These are phyloP conservation scores for Pagetopsis macropterus DNA, from an alignment of 2,797 vertebrate genomes.

Conservation along the genomic window DNA sequence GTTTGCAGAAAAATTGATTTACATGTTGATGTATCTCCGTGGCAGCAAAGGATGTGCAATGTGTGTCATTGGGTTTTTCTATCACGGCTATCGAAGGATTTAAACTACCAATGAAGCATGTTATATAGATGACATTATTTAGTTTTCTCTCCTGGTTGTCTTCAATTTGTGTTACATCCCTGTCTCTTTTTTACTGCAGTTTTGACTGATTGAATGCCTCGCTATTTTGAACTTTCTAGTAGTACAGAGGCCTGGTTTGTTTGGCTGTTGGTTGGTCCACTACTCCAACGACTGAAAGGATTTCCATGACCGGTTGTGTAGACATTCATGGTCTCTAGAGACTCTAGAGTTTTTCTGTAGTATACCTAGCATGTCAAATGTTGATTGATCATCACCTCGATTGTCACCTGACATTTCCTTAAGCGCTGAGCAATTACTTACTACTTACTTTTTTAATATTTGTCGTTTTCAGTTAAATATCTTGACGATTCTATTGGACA, in stretches of 20 bases:
- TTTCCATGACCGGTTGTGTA: not conserved
- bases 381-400: not conserved
- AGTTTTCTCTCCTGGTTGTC: not conserved
- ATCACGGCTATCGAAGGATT: conserved; percentile 5
- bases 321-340: not conserved
- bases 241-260: no score
- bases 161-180: not conserved
- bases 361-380: not conserved
- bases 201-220: not conserved
- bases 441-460: not conserved
- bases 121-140: not conserved
- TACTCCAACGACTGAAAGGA: no score
- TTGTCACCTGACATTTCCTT: not conserved
- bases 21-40: not conserved
- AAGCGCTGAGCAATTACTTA: not conserved
- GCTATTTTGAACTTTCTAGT: not conserved
- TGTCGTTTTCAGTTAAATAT: not conserved
- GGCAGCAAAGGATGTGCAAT: not conserved
- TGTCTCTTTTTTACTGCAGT: not conserved
- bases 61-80: not conserved
- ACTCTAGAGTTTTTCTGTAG: not conserved
- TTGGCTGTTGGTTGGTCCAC: not conserved
- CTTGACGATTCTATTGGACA: not conserved
- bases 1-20: not conserved
- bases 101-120: not conserved